phyloP scores from a whole-genome alignment of 2,888 invertebrate genomes.

The Daptonema setosum region DNA sequence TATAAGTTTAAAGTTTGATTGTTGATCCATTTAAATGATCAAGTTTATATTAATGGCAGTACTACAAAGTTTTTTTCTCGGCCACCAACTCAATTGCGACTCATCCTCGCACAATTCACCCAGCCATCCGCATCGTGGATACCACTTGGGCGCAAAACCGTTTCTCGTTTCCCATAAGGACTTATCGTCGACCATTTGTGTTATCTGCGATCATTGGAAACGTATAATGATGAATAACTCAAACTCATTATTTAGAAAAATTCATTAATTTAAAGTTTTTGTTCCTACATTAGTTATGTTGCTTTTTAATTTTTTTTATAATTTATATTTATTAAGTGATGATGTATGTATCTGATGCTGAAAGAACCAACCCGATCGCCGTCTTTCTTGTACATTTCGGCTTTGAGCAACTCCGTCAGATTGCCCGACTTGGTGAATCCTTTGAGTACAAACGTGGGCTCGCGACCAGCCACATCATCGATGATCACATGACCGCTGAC shows the following conservation, averaged over 20 bases:
- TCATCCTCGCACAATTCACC: slow-evolving; percentile 2
- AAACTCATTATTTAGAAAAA: no score
- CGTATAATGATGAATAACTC: no score
- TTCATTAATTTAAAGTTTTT: no score
- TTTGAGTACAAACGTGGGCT: slow-evolving; percentile 6
- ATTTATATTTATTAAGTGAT: no score
- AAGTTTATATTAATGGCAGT: not conserved
- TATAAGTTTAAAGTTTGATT: no score
- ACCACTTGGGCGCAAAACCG: slow-evolving; percentile 5
- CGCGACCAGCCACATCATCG: slow-evolving; percentile 4
- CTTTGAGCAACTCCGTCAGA: slow-evolving; percentile 1
- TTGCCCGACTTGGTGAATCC: slow-evolving; percentile 3
- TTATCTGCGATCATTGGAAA: no score
- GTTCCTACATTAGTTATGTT: no score
- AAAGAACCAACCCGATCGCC: no score
- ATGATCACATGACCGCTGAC: slow-evolving; percentile 7
- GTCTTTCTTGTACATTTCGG: slow-evolving; percentile 6
- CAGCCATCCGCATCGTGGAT: slow-evolving; percentile 3
- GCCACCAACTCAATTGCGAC: not conserved
- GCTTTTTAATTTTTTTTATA: no score
- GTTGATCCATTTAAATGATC: not conserved
- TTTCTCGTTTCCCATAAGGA: slow-evolving; percentile 3
- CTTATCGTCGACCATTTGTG: not conserved
- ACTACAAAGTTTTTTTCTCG: no score
- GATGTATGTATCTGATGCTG: no score